These are phyloP conservation scores for Tachuris rubrigastra DNA, from an alignment of 2,113 vertebrate species.

Conservation along the genomic window DNA sequence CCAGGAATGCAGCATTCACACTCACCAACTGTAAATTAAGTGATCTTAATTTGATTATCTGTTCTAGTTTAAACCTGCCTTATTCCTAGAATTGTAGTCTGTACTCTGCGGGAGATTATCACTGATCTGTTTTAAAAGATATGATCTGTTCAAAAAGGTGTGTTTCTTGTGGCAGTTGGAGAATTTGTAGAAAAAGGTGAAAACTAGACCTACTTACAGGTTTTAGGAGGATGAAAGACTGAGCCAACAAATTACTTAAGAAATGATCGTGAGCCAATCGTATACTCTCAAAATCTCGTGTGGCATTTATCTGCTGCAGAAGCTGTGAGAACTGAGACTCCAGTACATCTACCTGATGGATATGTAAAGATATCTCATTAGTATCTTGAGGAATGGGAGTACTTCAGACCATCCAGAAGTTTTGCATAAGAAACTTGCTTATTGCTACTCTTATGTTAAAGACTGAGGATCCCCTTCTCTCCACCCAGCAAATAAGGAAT, in stretches of 20 bases:
- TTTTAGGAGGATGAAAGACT: constrained; percentile 97
- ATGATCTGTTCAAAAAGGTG: neutral
- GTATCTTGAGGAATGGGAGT: neutral
- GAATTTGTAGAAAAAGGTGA: neutral
- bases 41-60: neutral
- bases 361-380: neutral
- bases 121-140: neutral
- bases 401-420: neutral
- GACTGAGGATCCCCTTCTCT: neutral
- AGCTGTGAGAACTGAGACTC: constrained; percentile 99
- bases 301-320: constrained; percentile 93
- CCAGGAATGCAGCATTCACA: neutral
- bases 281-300: constrained; percentile 96
- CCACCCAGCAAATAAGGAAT: neutral
- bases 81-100: neutral
- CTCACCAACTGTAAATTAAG: neutral
- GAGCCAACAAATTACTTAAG: constrained; percentile 93
- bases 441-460: neutral
- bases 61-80: neutral
- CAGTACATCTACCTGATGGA: constrained; percentile 89
- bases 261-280: constrained; percentile 95
- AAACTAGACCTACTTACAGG: constrained; percentile 77
- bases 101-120: neutral
- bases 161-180: neutral
- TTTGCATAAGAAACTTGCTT: neutral